Base-by-base conservation (phyloP, 2,113 vertebrate genomes). In the Colaptes auratus region DNA sequence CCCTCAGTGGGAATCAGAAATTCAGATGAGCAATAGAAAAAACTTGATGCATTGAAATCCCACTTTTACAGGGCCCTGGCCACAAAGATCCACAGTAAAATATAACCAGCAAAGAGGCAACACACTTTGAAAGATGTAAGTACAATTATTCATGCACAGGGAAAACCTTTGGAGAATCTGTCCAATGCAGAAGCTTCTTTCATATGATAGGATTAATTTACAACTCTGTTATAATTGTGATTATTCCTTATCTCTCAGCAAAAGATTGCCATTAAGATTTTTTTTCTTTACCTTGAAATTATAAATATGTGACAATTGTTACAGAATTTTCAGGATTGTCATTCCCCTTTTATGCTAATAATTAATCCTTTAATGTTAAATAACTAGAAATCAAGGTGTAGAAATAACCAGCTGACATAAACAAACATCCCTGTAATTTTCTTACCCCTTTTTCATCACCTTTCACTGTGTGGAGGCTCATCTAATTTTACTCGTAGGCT, bases 221-320 rank as follows among this genome's bases (percentile, higher is more conserved):
- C 69, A 86, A 6, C 31, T 80, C 75, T 86, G 48, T 83, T 82
- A 48, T 72, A 69, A 80, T 33, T 81, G 65, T 50, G 86, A 50
- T 84, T 92, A 75, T 63, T 89, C 56, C 36, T 15, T 94, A 64
- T 88, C 65, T 85, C 67, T 86, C 69, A 71, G 76, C 28, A 88
- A 64, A 80, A 13, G 9, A 88, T 79, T 77, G 58, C 25, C 61
- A 67, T 93, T 75, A 86, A 77, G 72, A 71, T 86, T 72, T 35
- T 6, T 82, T 81, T 53, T 67, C 48, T 94, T 82, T 65, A 69
- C 13, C 61, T 39, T 89, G 86, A 81, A 63, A 72, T 90, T n/a
- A n/a, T n/a, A n/a, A n/a, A n/a, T n/a, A 42, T 0, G 0, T 74
- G 42, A 71, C 39, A 15, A 21, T 74, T 86, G 48, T 42, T 88